Evolutionary conservation across 2,113 vertebrate genomes (phyloP).

Genomic region (Xiphophorus couchianus): DNA sequence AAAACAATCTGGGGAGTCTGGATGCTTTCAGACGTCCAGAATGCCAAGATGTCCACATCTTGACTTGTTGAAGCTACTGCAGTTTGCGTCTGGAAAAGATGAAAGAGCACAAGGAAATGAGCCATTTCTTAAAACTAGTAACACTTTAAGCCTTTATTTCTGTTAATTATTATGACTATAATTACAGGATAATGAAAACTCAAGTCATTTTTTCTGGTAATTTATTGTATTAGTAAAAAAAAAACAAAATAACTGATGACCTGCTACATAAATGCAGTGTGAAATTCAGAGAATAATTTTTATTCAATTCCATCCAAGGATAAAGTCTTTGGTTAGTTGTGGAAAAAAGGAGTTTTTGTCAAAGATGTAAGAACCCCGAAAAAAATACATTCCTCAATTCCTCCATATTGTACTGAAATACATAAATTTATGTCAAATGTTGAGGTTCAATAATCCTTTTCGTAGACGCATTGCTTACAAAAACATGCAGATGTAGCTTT

Average conservation of each 20-base stretch:
- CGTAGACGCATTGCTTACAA: background rate
- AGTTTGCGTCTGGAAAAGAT: conserved; percentile 2
- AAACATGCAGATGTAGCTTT: conserved; percentile 12
- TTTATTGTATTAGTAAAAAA: too few species aligned
- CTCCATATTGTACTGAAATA: too few species aligned
- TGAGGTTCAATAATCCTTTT: background rate
- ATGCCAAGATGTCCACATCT: conserved; percentile 25
- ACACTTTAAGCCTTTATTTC: background rate
- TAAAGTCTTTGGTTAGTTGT: background rate
- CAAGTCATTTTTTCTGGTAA: too few species aligned
- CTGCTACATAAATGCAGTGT: background rate
- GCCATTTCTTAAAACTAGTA: background rate
- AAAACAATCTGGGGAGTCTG: conserved; percentile 5
- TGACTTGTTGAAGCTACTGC: conserved; percentile 13
- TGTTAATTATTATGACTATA: background rate
- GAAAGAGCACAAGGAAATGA: background rate
- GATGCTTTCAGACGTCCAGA: conserved; percentile 17
- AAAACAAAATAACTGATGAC: too few species aligned
- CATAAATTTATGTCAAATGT: background rate
- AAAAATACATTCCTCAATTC: background rate
- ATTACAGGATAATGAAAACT: too few species aligned
- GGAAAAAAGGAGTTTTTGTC: background rate
- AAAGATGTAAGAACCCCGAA: background rate
- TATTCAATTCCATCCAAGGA: background rate
- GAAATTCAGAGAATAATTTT: background rate